Conservation (phyloP, 2,113 vertebrate species). For the Australoheros scitulus region DNA sequence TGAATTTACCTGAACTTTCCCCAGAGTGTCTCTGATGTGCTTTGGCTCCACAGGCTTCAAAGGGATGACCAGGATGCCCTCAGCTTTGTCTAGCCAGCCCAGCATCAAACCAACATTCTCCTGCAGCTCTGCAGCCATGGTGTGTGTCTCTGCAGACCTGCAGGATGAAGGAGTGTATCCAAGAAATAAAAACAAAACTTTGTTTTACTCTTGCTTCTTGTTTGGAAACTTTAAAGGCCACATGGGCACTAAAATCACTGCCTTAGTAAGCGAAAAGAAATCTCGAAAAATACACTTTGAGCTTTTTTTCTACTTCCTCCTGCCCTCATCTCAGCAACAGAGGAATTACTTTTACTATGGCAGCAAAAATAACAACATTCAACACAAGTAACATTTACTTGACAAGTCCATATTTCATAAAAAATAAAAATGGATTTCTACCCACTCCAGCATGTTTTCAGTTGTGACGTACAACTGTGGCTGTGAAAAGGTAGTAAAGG, state of each 20-base stretch:
- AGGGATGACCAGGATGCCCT: constrained; percentile 73
- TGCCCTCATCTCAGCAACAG: too few species aligned
- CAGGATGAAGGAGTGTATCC: not conserved
- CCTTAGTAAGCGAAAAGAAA: too few species aligned
- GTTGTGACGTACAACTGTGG: too few species aligned
- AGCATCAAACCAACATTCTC: constrained; percentile 86
- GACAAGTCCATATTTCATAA: too few species aligned
- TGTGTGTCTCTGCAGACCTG: constrained; percentile 87
- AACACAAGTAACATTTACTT: too few species aligned
- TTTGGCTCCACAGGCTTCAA: constrained; percentile 85
- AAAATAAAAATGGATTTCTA: too few species aligned
- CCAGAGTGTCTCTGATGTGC: constrained; percentile 86
- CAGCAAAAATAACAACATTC: too few species aligned
- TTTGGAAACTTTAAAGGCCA: not conserved
- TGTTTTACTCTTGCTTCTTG: not conserved
- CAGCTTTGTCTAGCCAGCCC: constrained; percentile 89
- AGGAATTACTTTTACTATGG: too few species aligned
- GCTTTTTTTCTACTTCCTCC: too few species aligned
- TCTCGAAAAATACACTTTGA: too few species aligned
- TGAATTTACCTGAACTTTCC: constrained; percentile 89
- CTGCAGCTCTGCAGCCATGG: constrained; percentile 82
- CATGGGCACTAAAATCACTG: not conserved
- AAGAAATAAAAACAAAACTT: not conserved
- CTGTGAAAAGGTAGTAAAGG: too few species aligned
- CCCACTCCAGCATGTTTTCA: too few species aligned